phyloP scores from a whole-genome alignment of 2,888 invertebrate genomes.

The Eristalis pertinax region DNA sequence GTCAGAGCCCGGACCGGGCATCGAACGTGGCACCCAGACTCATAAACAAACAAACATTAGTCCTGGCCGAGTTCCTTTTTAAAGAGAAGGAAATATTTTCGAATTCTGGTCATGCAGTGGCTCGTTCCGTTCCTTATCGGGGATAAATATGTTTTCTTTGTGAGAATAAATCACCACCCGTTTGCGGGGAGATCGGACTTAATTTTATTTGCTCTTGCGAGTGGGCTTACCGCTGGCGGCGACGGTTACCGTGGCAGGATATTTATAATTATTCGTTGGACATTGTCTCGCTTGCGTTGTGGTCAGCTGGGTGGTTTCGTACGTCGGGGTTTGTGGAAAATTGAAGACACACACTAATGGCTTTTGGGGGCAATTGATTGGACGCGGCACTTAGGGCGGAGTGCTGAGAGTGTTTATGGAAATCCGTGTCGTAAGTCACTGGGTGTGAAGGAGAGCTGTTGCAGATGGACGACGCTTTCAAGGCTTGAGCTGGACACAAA shows the following conservation, averaged over 20 bases:
- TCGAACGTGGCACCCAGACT: conserved; percentile 44
- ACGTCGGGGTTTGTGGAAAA: not conserved
- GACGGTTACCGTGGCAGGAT: not conserved
- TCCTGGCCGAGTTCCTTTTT: conserved; percentile 10
- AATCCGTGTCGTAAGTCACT: not conserved
- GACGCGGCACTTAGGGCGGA: not conserved
- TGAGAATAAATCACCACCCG: conserved; percentile 66
- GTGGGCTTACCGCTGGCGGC: not conserved
- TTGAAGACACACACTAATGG: not conserved
- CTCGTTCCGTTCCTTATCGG: conserved; percentile 64
- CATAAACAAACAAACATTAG: conserved; percentile 67
- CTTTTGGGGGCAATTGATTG: not conserved
- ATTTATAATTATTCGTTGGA: conserved; percentile 54
- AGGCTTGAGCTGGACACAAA: too few relatives aligned
- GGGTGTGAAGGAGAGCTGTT: not conserved
- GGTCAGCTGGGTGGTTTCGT: not conserved
- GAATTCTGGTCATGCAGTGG: conserved; percentile 61
- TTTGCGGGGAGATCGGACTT: conserved; percentile 41
- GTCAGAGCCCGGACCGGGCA: conserved; percentile 8
- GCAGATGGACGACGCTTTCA: too few relatives aligned
- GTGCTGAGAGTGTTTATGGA: not conserved
- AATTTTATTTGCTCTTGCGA: conserved; percentile 58
- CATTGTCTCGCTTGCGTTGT: not conserved
- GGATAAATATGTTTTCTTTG: conserved; percentile 65
- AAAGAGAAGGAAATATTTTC: conserved; percentile 32